Evolutionary conservation across 1,140 invertebrate genomes (phyloP).

Genomic region (Drosophila rufa): DNA sequence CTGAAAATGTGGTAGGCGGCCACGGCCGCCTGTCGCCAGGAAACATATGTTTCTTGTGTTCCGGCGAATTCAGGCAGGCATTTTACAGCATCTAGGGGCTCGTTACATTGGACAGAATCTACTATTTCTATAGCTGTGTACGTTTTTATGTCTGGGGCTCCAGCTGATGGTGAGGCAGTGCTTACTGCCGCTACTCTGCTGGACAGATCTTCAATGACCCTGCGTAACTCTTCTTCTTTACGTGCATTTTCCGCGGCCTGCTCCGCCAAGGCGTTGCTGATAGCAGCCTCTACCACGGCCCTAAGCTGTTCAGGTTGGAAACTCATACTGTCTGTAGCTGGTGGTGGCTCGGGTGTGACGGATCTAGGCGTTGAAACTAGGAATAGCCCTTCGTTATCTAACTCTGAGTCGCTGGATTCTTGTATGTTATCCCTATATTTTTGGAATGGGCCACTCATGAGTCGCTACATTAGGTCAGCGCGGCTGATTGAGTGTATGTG

Average conservation of each 20-base stretch:
- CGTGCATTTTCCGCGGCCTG: neutral
- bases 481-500: neutral
- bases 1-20: conserved; percentile 30
- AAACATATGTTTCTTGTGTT: conserved; percentile 12
- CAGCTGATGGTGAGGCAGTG: neutral
- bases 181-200: neutral
- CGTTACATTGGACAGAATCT: neutral
- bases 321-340: neutral
- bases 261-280: neutral
- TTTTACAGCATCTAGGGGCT: no score
- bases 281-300: neutral
- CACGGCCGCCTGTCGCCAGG: conserved; percentile 21
- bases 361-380: neutral
- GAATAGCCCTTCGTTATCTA: neutral
- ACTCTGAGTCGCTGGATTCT: conserved; percentile 6
- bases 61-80: neutral
- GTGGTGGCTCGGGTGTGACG: neutral
- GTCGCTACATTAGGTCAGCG: neutral
- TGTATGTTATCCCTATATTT: conserved; percentile 1
- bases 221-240: neutral
- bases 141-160: neutral
- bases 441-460: neutral
- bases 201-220: neutral
- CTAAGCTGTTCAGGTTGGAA: neutral
- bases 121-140: neutral